Base-by-base conservation (phyloP, 2,888 invertebrate genomes). In the Tricholauxania praeusta region DNA sequence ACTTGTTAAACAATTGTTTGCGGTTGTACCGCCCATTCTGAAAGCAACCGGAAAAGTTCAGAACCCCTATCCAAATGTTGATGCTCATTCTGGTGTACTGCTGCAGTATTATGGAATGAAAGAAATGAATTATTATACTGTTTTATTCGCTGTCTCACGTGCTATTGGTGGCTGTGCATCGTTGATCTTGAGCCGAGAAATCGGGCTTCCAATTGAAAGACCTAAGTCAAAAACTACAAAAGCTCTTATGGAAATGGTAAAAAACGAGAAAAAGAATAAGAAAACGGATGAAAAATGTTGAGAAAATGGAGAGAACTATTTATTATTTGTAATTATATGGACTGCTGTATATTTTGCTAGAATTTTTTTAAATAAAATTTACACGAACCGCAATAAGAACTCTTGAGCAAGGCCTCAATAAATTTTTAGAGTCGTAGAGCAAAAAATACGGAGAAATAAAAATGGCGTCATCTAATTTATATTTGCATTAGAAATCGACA, bases 21-120 rank as follows among this genome's bases (percentile, higher is more conserved):
- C 94, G 85, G 89, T 94, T 57, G 93, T 93, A 12, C 95, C 95
- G 7, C 91, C 92, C 74, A 90, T 95, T 76, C 90, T 95, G 22
- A 88, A 91, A 78, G 92, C 92, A 81, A 91, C 92, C 74, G 94
- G 94, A 75, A 95, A 95, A 87, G 94, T 94, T 15, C 92, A 93
- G 88, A 96, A 96, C 89, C 95, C 95, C 51, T 96, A 93, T 93
- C 95, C 95, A 71, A 95, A 96, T 87, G 95, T 96, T 76, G 95
- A 96, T 85, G 94, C 95, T 57, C 94, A 95, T 87, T 94, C 94
- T 72, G 95, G 95, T 69, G 94, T 93, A n/a, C 87, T 94, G 19
- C 88, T 94, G 53, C 91, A 92, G 89, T 91, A 94, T 88, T 95
- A 92, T 83, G 93, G 93, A 76, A 89, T 95, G 89, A 93, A 89